phyloP scores from a whole-genome alignment of 2,797 vertebrate genomes.

The Taenioides sp. region DNA sequence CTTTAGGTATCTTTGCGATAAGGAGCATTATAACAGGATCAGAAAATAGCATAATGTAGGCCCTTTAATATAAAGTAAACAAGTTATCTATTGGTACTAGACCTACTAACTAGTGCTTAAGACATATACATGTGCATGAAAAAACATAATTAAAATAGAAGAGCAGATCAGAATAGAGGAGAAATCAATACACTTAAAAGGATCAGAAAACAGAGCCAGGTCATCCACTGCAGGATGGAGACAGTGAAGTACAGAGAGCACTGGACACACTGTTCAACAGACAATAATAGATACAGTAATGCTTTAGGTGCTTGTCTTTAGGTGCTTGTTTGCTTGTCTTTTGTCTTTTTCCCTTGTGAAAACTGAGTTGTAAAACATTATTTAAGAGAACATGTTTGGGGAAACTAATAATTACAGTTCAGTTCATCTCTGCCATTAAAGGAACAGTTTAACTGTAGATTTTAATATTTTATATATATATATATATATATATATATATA shows the following conservation, averaged over 20 bases:
- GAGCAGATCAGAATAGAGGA: neutral
- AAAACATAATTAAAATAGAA: neutral
- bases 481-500: too few species aligned
- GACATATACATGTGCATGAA: neutral
- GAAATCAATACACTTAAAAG: neutral
- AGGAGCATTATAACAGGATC: too few species aligned
- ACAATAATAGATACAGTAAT: conserved; percentile 5
- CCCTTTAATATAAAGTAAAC: too few species aligned
- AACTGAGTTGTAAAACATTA: neutral
- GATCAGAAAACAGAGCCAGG: neutral
- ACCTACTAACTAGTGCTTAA: neutral
- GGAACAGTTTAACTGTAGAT: too few species aligned
- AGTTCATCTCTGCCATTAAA: too few species aligned
- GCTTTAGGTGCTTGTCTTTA: neutral
- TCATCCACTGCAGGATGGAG: neutral
- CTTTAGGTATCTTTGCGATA: too few species aligned
- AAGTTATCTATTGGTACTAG: neutral
- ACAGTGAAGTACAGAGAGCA: neutral
- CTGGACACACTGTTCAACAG: neutral
- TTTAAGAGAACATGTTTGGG: neutral
- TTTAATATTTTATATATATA: too few species aligned
- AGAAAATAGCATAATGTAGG: too few species aligned
- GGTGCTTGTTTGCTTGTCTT: neutral
- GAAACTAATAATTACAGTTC: neutral
- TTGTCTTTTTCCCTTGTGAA: neutral